These are phyloP conservation scores for Diabrotica undecimpunctata DNA, from an alignment of 1,140 invertebrate genomes.

Conservation along the genomic window DNA sequence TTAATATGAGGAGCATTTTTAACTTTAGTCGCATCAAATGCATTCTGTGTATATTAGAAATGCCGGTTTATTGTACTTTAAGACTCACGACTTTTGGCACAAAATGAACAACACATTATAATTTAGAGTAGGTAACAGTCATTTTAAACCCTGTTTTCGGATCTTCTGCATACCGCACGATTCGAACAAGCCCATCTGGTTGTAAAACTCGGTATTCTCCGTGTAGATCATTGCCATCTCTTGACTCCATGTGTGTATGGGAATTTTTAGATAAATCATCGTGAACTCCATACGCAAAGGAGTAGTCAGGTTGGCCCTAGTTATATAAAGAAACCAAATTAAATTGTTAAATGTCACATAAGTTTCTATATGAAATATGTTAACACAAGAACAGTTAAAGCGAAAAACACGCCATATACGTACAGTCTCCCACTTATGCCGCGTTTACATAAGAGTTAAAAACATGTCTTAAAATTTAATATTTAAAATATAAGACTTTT, in stretches of 20 bases:
- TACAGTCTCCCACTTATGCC: background rate
- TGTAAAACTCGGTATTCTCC: slow-evolving; percentile 65
- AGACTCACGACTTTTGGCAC: background rate
- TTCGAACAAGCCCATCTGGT: slow-evolving; percentile 64
- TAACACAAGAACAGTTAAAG: background rate
- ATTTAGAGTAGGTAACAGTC: slow-evolving; percentile 43
- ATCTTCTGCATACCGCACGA: slow-evolving; percentile 54
- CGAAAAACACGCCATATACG: background rate
- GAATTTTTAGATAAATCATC: slow-evolving; percentile 66
- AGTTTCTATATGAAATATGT: background rate
- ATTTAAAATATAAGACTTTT: no score
- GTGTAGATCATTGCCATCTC: slow-evolving; percentile 64
- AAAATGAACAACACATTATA: slow-evolving; percentile 17
- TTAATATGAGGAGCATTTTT: no score
- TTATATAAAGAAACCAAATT: slow-evolving; percentile 16
- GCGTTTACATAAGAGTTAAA: no score
- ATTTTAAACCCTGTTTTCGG: slow-evolving; percentile 54
- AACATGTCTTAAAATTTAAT: no score
- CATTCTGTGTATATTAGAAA: no score
- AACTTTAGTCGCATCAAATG: no score
- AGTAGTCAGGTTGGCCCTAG: slow-evolving; percentile 63
- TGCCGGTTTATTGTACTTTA: no score
- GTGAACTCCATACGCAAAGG: slow-evolving; percentile 65
- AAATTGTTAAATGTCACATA: slow-evolving; percentile 9
- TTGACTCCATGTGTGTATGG: slow-evolving; percentile 64